A percentile compares a stretch with the other conserved stretches of the same genome.
phyloP scores from a whole-genome alignment of 2,888 invertebrate species.

The Aspidiotus destructor region DNA sequence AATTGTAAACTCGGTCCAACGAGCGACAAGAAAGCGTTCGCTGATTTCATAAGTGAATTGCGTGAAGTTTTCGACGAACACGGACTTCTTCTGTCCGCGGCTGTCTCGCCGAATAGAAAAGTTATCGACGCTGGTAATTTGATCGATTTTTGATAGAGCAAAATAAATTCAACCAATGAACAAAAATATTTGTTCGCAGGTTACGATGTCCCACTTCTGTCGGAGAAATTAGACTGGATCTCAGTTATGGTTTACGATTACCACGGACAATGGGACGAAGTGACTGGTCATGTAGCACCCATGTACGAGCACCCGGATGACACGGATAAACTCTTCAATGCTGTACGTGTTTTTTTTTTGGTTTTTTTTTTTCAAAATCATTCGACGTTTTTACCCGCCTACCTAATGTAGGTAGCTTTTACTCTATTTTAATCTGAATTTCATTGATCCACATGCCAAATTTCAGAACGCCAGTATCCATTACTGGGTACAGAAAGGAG shows the following conservation, averaged over 20 bases:
- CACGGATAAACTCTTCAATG: conserved; percentile 65
- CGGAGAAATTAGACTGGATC: conserved; percentile 75
- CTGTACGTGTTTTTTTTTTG: conserved; percentile 47
- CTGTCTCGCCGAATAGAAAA: conserved; percentile 73
- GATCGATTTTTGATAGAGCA: too few relatives aligned
- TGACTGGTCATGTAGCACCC: conserved; percentile 81
- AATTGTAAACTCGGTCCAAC: conserved; percentile 72
- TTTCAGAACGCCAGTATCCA: conserved; percentile 71
- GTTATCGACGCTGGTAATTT: conserved; percentile 61
- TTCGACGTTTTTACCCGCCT: too few relatives aligned
- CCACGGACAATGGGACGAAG: conserved; percentile 85
- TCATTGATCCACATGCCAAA: not conserved
- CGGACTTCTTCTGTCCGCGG: conserved; percentile 65
- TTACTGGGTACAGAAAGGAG: conserved; percentile 77
- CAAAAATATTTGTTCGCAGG: conserved; percentile 41
- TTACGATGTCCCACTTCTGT: conserved; percentile 68
- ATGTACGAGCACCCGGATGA: conserved; percentile 69
- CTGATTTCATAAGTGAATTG: conserved; percentile 63
- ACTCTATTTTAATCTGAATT: too few relatives aligned
- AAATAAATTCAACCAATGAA: not conserved
- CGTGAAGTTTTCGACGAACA: conserved; percentile 59
- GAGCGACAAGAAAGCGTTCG: conserved; percentile 71
- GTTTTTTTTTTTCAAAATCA: too few relatives aligned
- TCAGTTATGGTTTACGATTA: conserved; percentile 86
- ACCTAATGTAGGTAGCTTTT: too few relatives aligned